Percentiles rank a stretch among this genome's conserved stretches.
Conservation (phyloP, 2,113 vertebrate genomes). For the Hypanus sabinus region DNA sequence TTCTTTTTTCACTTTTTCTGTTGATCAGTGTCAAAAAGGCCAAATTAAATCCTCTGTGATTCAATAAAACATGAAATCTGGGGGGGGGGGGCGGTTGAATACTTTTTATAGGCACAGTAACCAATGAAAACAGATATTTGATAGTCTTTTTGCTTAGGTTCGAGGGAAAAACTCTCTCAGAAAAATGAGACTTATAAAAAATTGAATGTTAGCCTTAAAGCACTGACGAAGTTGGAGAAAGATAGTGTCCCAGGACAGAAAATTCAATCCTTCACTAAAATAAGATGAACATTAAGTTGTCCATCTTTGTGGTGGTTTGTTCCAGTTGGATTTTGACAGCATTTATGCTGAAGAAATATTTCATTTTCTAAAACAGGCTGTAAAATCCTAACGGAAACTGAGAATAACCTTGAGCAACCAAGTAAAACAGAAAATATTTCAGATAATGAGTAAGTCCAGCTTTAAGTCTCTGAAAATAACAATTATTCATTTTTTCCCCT, state of each 20-base stretch:
- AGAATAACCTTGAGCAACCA: background rate
- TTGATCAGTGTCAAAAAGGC: no score
- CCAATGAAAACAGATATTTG: background rate
- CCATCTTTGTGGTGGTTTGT: background rate
- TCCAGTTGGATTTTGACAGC: background rate
- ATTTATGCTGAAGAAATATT: background rate
- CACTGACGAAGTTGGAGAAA: background rate
- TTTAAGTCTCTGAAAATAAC: background rate
- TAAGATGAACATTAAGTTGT: background rate
- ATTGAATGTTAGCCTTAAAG: background rate
- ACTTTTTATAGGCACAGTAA: background rate
- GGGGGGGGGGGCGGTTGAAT: no score
- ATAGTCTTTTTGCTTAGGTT: background rate
- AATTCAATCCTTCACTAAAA: background rate
- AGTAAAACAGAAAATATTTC: background rate
- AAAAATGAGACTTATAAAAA: background rate
- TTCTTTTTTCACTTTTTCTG: no score
- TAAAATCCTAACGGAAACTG: background rate
- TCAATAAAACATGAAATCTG: no score
- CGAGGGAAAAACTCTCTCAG: background rate
- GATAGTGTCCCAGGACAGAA: background rate
- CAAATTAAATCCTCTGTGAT: no score
- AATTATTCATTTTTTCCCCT: background rate
- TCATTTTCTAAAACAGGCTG: background rate
- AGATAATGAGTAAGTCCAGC: background rate